These are phyloP conservation scores for Nymphicus hollandicus DNA, from an alignment of 2,113 vertebrate species.

Conservation along the genomic window DNA sequence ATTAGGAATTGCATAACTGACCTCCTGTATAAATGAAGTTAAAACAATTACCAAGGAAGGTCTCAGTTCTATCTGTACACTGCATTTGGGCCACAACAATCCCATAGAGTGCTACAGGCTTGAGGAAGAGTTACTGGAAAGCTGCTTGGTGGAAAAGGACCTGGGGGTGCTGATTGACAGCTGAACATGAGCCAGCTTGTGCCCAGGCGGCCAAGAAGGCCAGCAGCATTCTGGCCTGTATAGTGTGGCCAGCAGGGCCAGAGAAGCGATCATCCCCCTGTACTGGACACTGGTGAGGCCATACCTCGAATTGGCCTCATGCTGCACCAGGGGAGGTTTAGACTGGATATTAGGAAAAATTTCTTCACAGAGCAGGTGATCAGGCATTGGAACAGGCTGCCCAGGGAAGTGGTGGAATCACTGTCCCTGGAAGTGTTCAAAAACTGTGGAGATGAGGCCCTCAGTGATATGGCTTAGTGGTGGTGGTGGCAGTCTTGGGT, in stretches of 20 bases:
- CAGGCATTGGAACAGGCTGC: neutral
- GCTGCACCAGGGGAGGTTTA: neutral
- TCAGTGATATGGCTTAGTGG: neutral
- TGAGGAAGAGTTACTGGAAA: neutral
- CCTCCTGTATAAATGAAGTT: neutral
- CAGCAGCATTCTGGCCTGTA: neutral
- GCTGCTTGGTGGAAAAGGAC: neutral
- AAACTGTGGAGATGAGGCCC: neutral
- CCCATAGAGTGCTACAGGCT: neutral
- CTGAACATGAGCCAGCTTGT: neutral
- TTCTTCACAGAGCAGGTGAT: neutral
- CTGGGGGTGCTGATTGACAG: neutral
- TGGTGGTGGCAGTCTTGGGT: neutral
- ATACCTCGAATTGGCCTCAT: neutral
- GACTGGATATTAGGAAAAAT: neutral
- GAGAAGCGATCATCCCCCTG: neutral
- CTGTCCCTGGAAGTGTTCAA: neutral
- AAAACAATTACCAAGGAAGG: neutral
- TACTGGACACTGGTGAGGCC: neutral
- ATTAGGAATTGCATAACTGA: neutral
- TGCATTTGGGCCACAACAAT: neutral
- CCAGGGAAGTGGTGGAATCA: neutral
- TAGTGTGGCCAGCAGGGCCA: neutral
- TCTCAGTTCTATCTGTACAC: neutral
- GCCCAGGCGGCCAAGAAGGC: neutral